Evolutionary conservation across 1,140 invertebrate genomes (phyloP), one percentile per base, ranked within the genome.

Genomic region (Meloidogyne exigua): DNA sequence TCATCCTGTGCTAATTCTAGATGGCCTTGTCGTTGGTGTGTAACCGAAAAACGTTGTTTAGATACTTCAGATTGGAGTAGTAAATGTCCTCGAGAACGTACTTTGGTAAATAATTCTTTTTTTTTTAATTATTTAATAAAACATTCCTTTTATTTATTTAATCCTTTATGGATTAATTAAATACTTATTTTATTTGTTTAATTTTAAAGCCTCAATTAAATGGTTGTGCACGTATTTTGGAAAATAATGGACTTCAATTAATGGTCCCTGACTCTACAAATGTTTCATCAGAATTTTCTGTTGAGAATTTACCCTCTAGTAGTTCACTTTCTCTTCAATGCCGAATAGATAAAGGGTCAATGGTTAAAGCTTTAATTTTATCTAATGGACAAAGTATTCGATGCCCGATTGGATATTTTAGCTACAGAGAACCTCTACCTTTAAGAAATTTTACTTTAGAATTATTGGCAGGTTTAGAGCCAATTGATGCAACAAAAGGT

Each of bases 11-110:
- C 84, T 11, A 23, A 72, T 42, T 85, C 83, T 9, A 49, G 72
- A 69, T 84, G 83, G 83, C 64, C 72, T n/a, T 85, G 84, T 71
- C 65, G 62, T 36, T 85, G 84, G 84, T 85, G 84, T 68, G 63
- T 79, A 18, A 65, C 62, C 0, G 66, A 79, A 26, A 57, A 72
- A 13, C 68, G 65, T 36, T 79, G 77, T 70, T 42, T 76, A 3
- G 62, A 68, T 57, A 32, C 28, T 39, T 23, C 28, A 11, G 76
- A 77, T 44, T 12, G 28, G 21, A 71, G 28, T 26, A 71, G 3
- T 25, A 71, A 71, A 71, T 71, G 69, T 36, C 69, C 23, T 18
- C 7, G 15, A 25, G 69, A 71, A 71, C 69, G 39, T n/a, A n/a
- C 44, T 71, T 44, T 71, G 39, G 23, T 26, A 28, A 65, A 39